Evolutionary conservation across 2,113 vertebrate genomes (phyloP), one percentile per base, ranked within the genome.

Genomic region (Tragelaphus scriptus): DNA sequence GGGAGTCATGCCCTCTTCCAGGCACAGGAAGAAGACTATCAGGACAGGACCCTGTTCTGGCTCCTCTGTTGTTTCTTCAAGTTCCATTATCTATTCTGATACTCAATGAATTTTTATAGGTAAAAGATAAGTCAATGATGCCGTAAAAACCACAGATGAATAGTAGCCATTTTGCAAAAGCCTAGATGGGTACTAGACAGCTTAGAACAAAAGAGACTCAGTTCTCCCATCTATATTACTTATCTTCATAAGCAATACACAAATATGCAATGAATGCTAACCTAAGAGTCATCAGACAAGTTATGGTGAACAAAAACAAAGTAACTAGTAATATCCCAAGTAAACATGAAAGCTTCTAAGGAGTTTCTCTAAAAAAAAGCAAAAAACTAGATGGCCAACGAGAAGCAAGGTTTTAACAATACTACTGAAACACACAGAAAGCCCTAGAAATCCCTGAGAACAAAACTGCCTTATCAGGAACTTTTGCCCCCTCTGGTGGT

Each of bases 401-500:
- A 94, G 17, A 95, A 94, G 19, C 92, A 92, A 85, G 26, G 26
- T 44, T 90, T 89, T 88, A 85, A 92, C 25, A 93, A 87, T n/a
- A 96, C 51, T 47, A 87, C 5, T 82, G 44, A 91, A 92, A 88
- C 19, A 94, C 40, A 94, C 0, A 68, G 53, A 77, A 95, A 95
- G 51, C 32, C 53, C 61, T 68, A 90, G 44, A 88, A 85, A 96
- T 26, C 61, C 19, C 85, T 25, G n/a, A 82, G 55, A 97, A 84
- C 63, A 85, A 85, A 92, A 81, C 0, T n/a, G 55, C 51, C 9
- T 91, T 97, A 96, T 28, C 94, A 98, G 96, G 97, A 98, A 89
- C 82, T 97, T 75, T 85, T 98, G 98, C 98, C 98, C 99, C 99
- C 98, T 98, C 99, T 99, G 81, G 98, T 98, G 99, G 98, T 86